A percentile compares a stretch with the other conserved stretches of the same genome.
These are phyloP conservation scores for Stenolophus ochropezus DNA, from an alignment of 2,888 invertebrate species.

Conservation along the genomic window DNA sequence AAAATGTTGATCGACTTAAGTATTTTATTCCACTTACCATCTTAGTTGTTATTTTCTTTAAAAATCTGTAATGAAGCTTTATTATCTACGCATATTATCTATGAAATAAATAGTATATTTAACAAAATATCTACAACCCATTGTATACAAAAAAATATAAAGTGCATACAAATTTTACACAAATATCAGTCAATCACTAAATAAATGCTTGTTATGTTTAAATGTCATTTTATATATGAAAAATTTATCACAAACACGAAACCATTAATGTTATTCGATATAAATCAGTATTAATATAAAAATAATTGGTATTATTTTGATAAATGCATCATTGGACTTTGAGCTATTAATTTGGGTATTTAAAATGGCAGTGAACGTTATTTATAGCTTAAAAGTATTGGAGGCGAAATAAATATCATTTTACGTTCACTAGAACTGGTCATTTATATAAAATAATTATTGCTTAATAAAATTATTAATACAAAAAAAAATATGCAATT, in stretches of 20 bases:
- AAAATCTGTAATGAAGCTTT: constrained; percentile 23
- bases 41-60: not conserved
- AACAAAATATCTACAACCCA: constrained; percentile 59
- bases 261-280: constrained; percentile 42
- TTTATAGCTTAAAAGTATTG: constrained; percentile 1
- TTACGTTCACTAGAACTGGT: constrained; percentile 29
- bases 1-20: not conserved
- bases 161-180: constrained; percentile 47
- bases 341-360: constrained; percentile 24
- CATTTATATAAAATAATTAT: not conserved
- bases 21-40: constrained; percentile 10
- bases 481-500: not conserved
- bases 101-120: constrained; percentile 56
- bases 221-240: constrained; percentile 44
- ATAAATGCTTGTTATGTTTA: constrained; percentile 36
- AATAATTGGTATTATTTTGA: constrained; percentile 24
- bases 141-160: constrained; percentile 53
- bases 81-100: constrained; percentile 1
- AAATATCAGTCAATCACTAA: constrained; percentile 50
- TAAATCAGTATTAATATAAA: constrained; percentile 52
- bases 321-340: constrained; percentile 15
- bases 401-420: constrained; percentile 27
- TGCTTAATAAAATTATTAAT: not conserved
- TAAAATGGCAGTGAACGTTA: constrained; percentile 49
- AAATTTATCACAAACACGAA: constrained; percentile 56